Conservation (phyloP, 2,797 vertebrate genomes). For the Otolemur crassicaudatus region DNA sequence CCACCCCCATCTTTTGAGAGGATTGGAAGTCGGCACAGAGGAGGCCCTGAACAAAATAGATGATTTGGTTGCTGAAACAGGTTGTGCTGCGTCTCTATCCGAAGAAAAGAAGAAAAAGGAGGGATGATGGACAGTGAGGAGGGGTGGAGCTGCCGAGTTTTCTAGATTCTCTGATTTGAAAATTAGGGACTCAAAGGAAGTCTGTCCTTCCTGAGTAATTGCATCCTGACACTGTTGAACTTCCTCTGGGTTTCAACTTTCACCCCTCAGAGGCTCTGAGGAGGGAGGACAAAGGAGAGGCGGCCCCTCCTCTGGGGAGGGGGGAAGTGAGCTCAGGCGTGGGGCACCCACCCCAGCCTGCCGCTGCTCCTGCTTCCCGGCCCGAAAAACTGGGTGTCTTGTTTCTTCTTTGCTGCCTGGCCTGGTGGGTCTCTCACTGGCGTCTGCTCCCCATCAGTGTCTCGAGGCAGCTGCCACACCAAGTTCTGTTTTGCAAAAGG, state of each 20-base stretch:
- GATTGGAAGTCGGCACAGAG: slow-evolving; percentile 37
- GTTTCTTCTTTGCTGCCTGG: slow-evolving; percentile 32
- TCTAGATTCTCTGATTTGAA: slow-evolving; percentile 81
- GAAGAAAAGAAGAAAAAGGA: slow-evolving; percentile 62
- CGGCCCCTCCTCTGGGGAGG: background rate
- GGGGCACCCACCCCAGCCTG: background rate
- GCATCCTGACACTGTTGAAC: slow-evolving; percentile 69
- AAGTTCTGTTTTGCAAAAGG: slow-evolving; percentile 32
- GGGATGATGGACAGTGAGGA: slow-evolving; percentile 57
- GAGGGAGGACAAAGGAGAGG: slow-evolving; percentile 68
- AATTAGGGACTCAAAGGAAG: slow-evolving; percentile 75
- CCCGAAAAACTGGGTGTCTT: slow-evolving; percentile 6
- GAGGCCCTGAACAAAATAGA: slow-evolving; percentile 49
- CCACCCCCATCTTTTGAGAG: slow-evolving; percentile 2
- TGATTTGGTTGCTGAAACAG: slow-evolving; percentile 38
- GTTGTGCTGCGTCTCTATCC: slow-evolving; percentile 48
- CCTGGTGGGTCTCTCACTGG: slow-evolving; percentile 15
- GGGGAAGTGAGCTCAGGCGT: slow-evolving; percentile 19
- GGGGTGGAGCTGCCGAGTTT: slow-evolving; percentile 28
- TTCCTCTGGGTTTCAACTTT: slow-evolving; percentile 80
- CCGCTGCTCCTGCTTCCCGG: slow-evolving; percentile 20
- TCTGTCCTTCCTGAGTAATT: slow-evolving; percentile 78
- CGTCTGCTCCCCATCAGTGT: background rate
- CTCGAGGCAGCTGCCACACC: background rate
- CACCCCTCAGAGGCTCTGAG: slow-evolving; percentile 52